Conservation (phyloP, 2,797 vertebrate species). For the Parambassis ranga region DNA sequence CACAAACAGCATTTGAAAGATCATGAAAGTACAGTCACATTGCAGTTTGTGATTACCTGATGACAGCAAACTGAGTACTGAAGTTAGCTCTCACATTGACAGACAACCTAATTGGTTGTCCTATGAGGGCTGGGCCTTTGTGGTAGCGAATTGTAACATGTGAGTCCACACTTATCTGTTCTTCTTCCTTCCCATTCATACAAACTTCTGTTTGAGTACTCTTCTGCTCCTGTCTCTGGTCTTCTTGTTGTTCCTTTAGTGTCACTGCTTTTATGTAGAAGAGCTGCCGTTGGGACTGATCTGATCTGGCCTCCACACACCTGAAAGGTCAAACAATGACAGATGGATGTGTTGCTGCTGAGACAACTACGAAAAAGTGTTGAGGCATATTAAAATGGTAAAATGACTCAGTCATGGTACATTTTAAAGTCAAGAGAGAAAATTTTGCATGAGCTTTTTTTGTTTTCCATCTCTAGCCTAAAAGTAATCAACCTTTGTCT, state of each 20-base stretch:
- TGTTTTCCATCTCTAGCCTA: no score
- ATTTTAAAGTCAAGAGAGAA: no score
- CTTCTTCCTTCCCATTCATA: slow-evolving; percentile 37
- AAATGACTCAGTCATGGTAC: no score
- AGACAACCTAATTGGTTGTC: slow-evolving; percentile 67
- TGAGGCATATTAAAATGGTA: no score
- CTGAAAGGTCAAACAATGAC: background rate
- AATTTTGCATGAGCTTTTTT: no score
- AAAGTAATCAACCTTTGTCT: no score
- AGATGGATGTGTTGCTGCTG: no score
- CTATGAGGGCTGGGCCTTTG: slow-evolving; percentile 65
- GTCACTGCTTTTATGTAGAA: slow-evolving; percentile 63
- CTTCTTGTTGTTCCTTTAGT: slow-evolving; percentile 28
- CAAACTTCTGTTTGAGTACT: slow-evolving; percentile 47
- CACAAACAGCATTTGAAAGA: background rate
- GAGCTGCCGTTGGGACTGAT: slow-evolving; percentile 65
- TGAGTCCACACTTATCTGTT: slow-evolving; percentile 70
- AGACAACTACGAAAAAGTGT: no score
- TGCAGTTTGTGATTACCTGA: slow-evolving; percentile 62
- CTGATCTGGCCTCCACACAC: slow-evolving; percentile 57
- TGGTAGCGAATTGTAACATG: slow-evolving; percentile 70
- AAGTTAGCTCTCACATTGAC: slow-evolving; percentile 73
- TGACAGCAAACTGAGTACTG: slow-evolving; percentile 64
- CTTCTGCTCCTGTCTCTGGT: slow-evolving; percentile 13
- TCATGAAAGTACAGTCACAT: background rate